Base-by-base conservation (phyloP, 2,113 vertebrate genomes). In the Rhinoderma darwinii region DNA sequence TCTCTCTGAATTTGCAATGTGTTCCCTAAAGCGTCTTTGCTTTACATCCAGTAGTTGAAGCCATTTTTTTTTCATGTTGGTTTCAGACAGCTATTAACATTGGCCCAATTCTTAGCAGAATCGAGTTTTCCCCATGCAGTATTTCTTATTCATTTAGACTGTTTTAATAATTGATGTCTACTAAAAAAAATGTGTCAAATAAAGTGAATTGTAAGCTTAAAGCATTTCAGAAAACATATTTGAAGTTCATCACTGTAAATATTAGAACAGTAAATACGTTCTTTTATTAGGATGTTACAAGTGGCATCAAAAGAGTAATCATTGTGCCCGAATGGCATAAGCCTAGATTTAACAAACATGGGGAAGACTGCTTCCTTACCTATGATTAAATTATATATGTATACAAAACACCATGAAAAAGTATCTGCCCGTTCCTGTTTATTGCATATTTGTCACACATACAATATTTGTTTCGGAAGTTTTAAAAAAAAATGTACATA, bases 71-170 rank as follows among this genome's bases (percentile, higher is more conserved):
- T 82, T 63, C 11, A 66, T 44, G 39, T 82, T 39, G 56, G 61
- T 27, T 30, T 14, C 59, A 82, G 39, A 44, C 20, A 82, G n/a
- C 80, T 44, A 41, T 68, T 68, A 61, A 41, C 59, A 20, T 68
- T 47, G 25, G 80, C n/a, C 15, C 9, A 27, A 32, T 32, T 82
- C 80, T 68, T 43, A 63, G 56, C 56, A 17, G 39, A 61, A 20
- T 4, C 20, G 56, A 63, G 41, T 47, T 43, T 82, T 82, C 43
- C 35, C 56, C 37, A 61, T 39, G 88, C 66, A 72, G 3, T 78
- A 88, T 89, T 89, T 89, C 72, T 91, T 91, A 89, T 89, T 90
- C 44, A 90, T 90, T 82, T 90, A 82, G 56, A 43, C 14, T 63
- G 78, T 85, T 68, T 90, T 78, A 92, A 91, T 91, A 89, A 91